These are phyloP conservation scores for Petrosia ficiformis DNA, from an alignment of 37 sponge, comb jelly and placozoan species.

Conservation along the genomic window DNA sequence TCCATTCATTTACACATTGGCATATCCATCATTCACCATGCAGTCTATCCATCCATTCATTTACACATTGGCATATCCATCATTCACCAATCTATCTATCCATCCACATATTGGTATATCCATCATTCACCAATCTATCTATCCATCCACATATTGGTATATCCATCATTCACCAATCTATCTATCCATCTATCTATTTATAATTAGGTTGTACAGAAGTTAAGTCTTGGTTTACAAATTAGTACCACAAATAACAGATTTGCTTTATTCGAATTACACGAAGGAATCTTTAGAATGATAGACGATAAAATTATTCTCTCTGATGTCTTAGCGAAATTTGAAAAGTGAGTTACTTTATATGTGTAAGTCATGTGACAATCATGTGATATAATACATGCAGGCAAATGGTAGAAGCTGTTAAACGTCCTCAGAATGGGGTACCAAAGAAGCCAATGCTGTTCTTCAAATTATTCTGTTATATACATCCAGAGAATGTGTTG, in stretches of 20 bases:
- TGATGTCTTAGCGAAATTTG: constrained; percentile 93
- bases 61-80: too few relatives aligned
- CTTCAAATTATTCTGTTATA: constrained; percentile 86
- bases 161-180: too few relatives aligned
- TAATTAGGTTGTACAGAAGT: constrained; percentile 72
- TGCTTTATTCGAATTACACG: constrained; percentile 88
- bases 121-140: too few relatives aligned
- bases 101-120: neutral
- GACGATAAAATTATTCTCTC: constrained; percentile 79
- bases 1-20: neutral
- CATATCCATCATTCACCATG: neutral
- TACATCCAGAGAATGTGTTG: constrained; percentile 54
- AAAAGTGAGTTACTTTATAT: constrained; percentile 37
- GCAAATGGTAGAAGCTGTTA: constrained; percentile 24
- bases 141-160: neutral
- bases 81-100: too few relatives aligned
- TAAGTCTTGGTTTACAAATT: constrained; percentile 69
- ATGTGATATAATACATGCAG: constrained; percentile 9
- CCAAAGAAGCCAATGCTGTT: constrained; percentile 70
- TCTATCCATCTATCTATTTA: constrained; percentile 5
- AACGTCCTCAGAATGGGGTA: constrained; percentile 1
- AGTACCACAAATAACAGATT: constrained; percentile 67
- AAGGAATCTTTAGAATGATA: constrained; percentile 62
- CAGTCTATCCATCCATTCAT: too few relatives aligned
- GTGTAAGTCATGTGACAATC: neutral